Evolutionary conservation across 2,888 invertebrate species (phyloP).

Genomic region (Tenthredo scrophulariae): DNA sequence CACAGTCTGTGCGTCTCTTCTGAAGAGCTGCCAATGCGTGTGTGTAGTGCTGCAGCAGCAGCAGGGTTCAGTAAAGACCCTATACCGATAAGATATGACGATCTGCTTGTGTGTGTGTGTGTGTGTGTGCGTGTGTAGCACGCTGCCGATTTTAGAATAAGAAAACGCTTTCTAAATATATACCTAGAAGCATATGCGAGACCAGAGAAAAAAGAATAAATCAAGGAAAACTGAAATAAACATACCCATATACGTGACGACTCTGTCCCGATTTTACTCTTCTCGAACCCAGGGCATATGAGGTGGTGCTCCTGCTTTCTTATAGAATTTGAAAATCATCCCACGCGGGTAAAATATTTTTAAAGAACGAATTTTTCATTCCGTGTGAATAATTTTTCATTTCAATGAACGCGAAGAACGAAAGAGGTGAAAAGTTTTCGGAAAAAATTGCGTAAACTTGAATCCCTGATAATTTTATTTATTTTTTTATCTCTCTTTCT

Average conservation of each 20-base stretch:
- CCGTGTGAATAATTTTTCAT: not conserved
- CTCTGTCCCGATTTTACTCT: not conserved
- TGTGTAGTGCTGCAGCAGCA: not conserved
- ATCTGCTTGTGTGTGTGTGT: not conserved
- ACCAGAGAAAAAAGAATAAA: not conserved
- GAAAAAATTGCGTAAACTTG: not conserved
- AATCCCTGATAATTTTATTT: not conserved
- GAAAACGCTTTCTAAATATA: slow-evolving; percentile 12
- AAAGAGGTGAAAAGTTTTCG: no score
- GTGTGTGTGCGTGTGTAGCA: not conserved
- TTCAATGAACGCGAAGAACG: not conserved
- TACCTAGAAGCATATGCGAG: not conserved
- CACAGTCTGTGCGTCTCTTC: not conserved
- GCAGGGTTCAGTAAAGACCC: not conserved
- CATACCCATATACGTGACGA: not conserved
- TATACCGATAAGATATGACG: not conserved
- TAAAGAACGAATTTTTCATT: no score
- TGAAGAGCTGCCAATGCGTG: not conserved
- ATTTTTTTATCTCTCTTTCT: no score
- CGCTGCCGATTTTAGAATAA: slow-evolving; percentile 10
- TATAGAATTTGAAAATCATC: no score
- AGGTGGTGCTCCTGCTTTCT: no score
- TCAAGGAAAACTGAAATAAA: slow-evolving; percentile 42
- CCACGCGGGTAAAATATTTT: no score
- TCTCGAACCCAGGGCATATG: not conserved